phyloP scores from a whole-genome alignment of 2,797 vertebrate genomes.

The Pagetopsis macropterus region DNA sequence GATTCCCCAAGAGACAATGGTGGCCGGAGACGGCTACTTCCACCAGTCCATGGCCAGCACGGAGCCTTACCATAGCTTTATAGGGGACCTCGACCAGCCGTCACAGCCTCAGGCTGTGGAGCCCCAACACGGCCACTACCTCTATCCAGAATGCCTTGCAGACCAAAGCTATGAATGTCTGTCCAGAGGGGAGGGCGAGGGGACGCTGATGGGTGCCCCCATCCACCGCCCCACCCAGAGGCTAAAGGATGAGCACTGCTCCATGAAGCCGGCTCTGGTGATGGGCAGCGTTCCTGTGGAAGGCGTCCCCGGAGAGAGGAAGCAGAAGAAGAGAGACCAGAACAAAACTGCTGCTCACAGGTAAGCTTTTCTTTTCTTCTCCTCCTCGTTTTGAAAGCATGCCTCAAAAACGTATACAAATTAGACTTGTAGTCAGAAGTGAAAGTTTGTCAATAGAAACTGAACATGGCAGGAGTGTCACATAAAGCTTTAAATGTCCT shows the following conservation, averaged over 20 bases:
- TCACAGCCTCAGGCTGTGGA: conserved; percentile 81
- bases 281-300: conserved; percentile 71
- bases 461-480: conserved; percentile 8
- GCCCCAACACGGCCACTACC: conserved; percentile 84
- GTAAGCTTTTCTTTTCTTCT: conserved; percentile 55
- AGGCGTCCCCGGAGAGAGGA: conserved; percentile 83
- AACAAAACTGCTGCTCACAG: conserved; percentile 94
- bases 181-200: conserved; percentile 82
- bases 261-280: conserved; percentile 76
- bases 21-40: conserved; percentile 80
- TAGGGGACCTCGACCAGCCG: conserved; percentile 82
- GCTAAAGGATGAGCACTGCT: conserved; percentile 83
- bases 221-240: conserved; percentile 79
- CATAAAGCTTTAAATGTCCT: conserved; percentile 49
- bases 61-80: conserved; percentile 86
- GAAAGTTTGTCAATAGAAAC: not conserved
- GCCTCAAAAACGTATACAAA: too few species aligned
- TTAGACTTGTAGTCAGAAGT: not conserved
- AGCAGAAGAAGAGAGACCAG: conserved; percentile 95
- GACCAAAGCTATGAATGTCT: conserved; percentile 87
- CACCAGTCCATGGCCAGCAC: conserved; percentile 80
- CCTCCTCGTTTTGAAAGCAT: not conserved
- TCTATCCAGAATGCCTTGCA: conserved; percentile 88
- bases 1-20: conserved; percentile 82
- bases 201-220: conserved; percentile 66